Base-by-base conservation (phyloP, 2,888 invertebrate species). In the Dendrolimus houi region DNA sequence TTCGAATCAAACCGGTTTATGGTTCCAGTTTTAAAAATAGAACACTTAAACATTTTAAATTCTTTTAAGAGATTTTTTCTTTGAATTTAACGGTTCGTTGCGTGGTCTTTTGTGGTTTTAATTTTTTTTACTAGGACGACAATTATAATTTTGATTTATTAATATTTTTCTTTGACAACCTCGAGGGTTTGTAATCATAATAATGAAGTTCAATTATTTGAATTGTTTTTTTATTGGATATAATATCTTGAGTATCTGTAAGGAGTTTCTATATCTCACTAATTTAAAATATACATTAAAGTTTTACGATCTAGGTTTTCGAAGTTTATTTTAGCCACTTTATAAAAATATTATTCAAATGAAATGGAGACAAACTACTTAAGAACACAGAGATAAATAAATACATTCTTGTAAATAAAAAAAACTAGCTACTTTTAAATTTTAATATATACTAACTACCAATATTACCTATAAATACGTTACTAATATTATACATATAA, bases 71-170 rank as follows among this genome's bases (percentile, higher is more conserved):
- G 47, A 29, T 47, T 47, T 47, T 47, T 47, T 47, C 47, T 47
- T 47, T 81, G 77, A 85, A 63, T 89, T 89, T 88, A 88, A 90
- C 89, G 89, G 90, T 84, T 84, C 84, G 72, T 80, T 75, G 75
- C 79, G 77, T 29, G 74, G 72, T 70, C 86, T 81, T 81, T 88
- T 89, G 89, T 87, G 88, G 87, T 87, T 82, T 68, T 65, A 68
- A 70, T 81, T 84, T 86, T 85, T n/a, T 83, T 69, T 61, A 56
- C 66, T 70, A 62, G 75, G 84, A 77, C 77, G 83, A 86, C 88
- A 88, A 89, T 89, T 89, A 87, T 87, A 89, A 81, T 81, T 59
- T 83, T 87, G 83, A 87, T 89, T 88, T 88, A 87, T 88, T 83
- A 79, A 76, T 78, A 77, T 78, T 84, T 79, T 79, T 77, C 61